phyloP scores from a whole-genome alignment of 2,113 vertebrate species.

The Stomatorhinus ivindoensis region DNA sequence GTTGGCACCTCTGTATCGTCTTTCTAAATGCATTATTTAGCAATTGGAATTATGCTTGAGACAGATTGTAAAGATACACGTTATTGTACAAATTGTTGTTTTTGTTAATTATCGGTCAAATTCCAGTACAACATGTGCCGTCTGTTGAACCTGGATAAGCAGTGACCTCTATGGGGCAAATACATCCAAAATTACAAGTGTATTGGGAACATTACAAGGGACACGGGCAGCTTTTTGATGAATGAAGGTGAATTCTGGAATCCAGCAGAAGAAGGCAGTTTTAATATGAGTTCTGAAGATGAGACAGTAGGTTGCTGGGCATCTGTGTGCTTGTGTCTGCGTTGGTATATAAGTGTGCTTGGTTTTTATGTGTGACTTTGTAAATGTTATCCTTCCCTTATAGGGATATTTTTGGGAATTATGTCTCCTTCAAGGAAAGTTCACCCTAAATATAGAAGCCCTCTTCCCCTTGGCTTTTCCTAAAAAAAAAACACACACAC shows the following conservation, averaged over 20 bases:
- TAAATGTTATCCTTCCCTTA: background rate
- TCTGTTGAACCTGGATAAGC: background rate
- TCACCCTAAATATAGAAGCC: background rate
- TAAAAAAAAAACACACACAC: background rate
- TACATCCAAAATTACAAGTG: background rate
- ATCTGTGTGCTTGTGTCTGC: background rate
- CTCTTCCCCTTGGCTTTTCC: background rate
- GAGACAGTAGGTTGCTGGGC: background rate
- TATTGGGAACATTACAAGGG: background rate
- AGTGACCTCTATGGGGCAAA: background rate
- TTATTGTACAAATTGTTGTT: background rate
- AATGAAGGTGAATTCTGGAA: background rate
- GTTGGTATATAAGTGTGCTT: background rate
- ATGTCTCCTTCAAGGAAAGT: conserved; percentile 3
- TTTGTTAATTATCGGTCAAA: background rate
- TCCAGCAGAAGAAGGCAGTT: background rate
- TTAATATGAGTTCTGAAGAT: background rate
- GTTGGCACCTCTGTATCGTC: background rate
- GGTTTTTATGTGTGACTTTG: background rate
- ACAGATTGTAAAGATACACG: background rate
- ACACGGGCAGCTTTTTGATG: background rate
- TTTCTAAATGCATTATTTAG: background rate
- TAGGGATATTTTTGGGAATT: background rate
- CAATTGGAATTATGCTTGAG: background rate
- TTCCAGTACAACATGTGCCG: background rate